phyloP scores from a whole-genome alignment of 2,113 vertebrate species.

The Nannobrachium achirus region DNA sequence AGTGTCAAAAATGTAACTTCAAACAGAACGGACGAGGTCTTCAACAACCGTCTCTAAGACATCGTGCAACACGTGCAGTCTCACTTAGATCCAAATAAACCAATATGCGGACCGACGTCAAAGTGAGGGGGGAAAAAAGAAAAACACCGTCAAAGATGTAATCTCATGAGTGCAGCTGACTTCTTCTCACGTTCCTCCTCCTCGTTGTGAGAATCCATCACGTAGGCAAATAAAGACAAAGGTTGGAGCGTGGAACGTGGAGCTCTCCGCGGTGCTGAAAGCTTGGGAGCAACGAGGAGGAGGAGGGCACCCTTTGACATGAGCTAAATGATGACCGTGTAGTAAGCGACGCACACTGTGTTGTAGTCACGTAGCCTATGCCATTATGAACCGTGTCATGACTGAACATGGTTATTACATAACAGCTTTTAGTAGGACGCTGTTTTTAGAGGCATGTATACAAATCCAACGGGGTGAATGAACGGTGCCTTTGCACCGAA shows the following conservation, averaged over 20 bases:
- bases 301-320: conserved; percentile 25
- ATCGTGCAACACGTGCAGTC: not conserved
- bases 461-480: not conserved
- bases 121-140: no score
- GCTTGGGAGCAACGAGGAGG: conserved; percentile 24
- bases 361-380: conserved; percentile 50
- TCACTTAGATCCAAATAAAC: not conserved
- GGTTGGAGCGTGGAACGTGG: conserved; percentile 23
- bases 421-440: conserved; percentile 26
- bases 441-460: conserved; percentile 4
- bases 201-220: conserved; percentile 10
- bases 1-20: conserved; percentile 38
- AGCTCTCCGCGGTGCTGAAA: conserved; percentile 82
- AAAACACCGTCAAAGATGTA: not conserved
- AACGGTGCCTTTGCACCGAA: no score
- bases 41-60: not conserved
- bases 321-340: not conserved
- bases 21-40: conserved; percentile 8
- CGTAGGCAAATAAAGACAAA: conserved; percentile 2
- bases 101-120: not conserved
- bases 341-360: not conserved
- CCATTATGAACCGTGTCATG: conserved; percentile 18
- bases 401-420: conserved; percentile 43
- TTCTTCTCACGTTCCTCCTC: conserved; percentile 13
- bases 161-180: conserved; percentile 28